phyloP scores from a whole-genome alignment of 2,113 vertebrate species.

The Pseudopipra pipra region DNA sequence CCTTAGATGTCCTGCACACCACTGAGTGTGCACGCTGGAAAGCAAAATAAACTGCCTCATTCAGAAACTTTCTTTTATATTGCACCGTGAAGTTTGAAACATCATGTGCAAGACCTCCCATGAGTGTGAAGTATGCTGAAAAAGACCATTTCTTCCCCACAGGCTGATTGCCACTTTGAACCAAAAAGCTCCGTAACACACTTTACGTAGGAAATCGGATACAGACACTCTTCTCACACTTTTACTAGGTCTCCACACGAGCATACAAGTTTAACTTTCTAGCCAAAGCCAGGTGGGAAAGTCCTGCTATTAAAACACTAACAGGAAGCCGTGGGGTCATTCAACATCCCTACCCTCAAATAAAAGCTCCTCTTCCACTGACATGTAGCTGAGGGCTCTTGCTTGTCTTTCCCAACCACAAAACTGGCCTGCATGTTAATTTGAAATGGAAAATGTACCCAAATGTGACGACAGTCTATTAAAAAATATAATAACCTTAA shows the following conservation, averaged over 20 bases:
- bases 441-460: background rate
- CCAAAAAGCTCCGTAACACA: background rate
- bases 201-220: background rate
- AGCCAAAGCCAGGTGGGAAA: background rate
- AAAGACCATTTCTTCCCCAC: background rate
- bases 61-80: background rate
- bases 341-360: background rate
- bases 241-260: background rate
- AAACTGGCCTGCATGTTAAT: background rate
- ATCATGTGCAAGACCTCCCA: background rate
- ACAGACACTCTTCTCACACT: background rate
- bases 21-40: background rate
- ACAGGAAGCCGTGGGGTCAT: conserved; percentile 1
- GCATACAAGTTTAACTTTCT: background rate
- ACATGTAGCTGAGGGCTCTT: background rate
- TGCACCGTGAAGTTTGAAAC: background rate
- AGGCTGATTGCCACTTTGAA: background rate
- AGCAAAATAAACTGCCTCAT: background rate
- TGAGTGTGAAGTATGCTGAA: background rate
- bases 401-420: background rate
- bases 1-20: background rate
- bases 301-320: background rate
- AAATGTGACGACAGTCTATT: background rate
- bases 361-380: conserved; percentile 19
- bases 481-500: conserved; percentile 1